A percentile compares a stretch with the other conserved stretches of the same genome.
phyloP scores from a whole-genome alignment of 2,888 invertebrate genomes.

The Heliconius cydno region DNA sequence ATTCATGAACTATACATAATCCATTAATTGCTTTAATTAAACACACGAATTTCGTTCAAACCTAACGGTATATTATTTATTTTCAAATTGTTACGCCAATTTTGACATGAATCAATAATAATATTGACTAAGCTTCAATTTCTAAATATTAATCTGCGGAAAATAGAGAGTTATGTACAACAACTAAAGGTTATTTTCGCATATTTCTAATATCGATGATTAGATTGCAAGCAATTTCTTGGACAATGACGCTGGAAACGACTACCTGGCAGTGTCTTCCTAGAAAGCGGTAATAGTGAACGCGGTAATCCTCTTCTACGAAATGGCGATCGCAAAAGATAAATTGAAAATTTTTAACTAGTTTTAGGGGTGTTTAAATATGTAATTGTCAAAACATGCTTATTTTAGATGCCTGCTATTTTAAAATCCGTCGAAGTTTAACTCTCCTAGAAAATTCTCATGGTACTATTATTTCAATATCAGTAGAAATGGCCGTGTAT shows the following conservation, averaged over 20 bases:
- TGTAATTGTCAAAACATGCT: not conserved
- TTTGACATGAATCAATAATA: slow-evolving; percentile 57
- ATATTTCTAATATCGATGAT: slow-evolving; percentile 35
- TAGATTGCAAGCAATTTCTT: slow-evolving; percentile 52
- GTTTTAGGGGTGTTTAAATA: slow-evolving; percentile 61
- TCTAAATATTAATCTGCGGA: slow-evolving; percentile 18
- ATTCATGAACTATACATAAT: not conserved
- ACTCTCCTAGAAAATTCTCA: too few species aligned
- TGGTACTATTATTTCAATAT: not conserved
- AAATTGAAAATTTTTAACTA: slow-evolving; percentile 63
- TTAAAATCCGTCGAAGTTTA: not conserved
- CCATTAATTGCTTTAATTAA: slow-evolving; percentile 59
- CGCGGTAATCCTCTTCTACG: slow-evolving; percentile 75
- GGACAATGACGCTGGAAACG: slow-evolving; percentile 66
- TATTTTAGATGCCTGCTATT: not conserved
- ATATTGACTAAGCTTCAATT: slow-evolving; percentile 54
- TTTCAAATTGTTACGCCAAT: slow-evolving; percentile 60
- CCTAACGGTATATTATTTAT: slow-evolving; percentile 58
- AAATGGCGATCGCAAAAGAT: slow-evolving; percentile 77
- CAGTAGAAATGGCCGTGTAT: not conserved
- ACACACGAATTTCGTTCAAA: slow-evolving; percentile 59
- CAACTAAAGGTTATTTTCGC: slow-evolving; percentile 49
- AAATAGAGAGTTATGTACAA: slow-evolving; percentile 39
- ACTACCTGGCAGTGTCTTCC: slow-evolving; percentile 79
- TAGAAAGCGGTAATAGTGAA: slow-evolving; percentile 77